A percentile compares a stretch with the other conserved stretches of the same genome.
Conservation (phyloP, 37 sponge, comb jelly and placozoan species). For the Chondrilla cf. caribensis region DNA sequence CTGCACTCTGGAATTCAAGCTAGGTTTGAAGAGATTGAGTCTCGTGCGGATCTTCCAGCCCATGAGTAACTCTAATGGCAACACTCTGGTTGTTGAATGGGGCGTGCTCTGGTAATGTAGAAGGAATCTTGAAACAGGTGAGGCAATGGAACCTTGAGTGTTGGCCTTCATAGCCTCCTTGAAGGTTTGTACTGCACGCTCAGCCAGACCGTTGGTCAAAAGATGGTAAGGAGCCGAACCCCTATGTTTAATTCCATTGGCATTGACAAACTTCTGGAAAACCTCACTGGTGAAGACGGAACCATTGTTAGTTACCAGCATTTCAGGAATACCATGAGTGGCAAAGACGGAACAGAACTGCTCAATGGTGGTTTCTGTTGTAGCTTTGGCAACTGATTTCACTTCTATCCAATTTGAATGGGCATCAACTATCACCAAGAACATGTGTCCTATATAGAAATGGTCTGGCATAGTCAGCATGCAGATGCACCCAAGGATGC, state of each 20-base stretch:
- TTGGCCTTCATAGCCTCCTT: background rate
- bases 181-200: background rate
- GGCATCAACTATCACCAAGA: background rate
- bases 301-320: background rate
- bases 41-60: background rate
- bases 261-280: background rate
- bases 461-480: background rate
- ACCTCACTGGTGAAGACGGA: background rate
- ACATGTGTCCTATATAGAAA: background rate
- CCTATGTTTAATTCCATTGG: background rate
- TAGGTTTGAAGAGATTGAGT: background rate
- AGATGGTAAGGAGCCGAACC: background rate
- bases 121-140: background rate
- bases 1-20: background rate
- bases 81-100: background rate
- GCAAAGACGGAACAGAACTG: background rate
- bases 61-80: background rate
- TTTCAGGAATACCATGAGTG: background rate
- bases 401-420: background rate
- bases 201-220: background rate
- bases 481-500: background rate
- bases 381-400: background rate
- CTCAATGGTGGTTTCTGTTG: background rate
- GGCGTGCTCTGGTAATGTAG: background rate
- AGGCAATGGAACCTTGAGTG: background rate